Evolutionary conservation across 2,888 invertebrate species (phyloP).

Genomic region (Nesidiocoris tenuis): DNA sequence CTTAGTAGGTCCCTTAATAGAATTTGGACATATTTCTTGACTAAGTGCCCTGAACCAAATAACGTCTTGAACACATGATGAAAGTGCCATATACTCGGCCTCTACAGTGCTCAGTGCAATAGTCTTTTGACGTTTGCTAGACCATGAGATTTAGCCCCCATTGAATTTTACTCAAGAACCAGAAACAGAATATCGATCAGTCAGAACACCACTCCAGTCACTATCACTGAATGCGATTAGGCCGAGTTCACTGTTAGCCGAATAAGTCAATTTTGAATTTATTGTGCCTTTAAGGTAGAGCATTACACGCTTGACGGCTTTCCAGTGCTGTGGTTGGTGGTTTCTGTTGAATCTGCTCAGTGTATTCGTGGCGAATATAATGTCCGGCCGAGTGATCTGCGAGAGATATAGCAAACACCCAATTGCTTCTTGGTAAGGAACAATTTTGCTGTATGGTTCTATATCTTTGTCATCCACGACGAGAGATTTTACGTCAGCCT

Average conservation of each 20-base stretch:
- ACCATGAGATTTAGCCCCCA: not conserved
- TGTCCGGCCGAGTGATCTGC: conserved; percentile 21
- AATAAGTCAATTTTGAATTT: not conserved
- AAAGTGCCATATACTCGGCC: conserved; percentile 13
- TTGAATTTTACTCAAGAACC: not conserved
- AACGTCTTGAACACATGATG: not conserved
- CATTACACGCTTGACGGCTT: not conserved
- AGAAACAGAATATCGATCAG: conserved; percentile 5
- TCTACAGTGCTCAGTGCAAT: conserved; percentile 13
- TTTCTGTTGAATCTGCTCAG: not conserved
- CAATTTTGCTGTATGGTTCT: not conserved
- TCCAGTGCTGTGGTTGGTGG: conserved; percentile 1
- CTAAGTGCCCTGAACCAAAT: not conserved
- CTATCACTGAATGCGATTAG: not conserved
- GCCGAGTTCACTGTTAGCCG: not conserved
- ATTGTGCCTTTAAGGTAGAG: not conserved
- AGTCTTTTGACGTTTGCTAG: not conserved
- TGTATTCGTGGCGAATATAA: conserved; percentile 9
- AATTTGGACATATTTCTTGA: not conserved
- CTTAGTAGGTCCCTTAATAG: not conserved
- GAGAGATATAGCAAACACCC: conserved; percentile 19
- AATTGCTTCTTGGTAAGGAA: conserved; percentile 26
- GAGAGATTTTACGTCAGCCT: not conserved
- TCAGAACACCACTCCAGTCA: not conserved
- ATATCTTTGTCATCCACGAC: not conserved